Conservation (phyloP, 2,888 invertebrate genomes). For the Drosophila lacicola region DNA sequence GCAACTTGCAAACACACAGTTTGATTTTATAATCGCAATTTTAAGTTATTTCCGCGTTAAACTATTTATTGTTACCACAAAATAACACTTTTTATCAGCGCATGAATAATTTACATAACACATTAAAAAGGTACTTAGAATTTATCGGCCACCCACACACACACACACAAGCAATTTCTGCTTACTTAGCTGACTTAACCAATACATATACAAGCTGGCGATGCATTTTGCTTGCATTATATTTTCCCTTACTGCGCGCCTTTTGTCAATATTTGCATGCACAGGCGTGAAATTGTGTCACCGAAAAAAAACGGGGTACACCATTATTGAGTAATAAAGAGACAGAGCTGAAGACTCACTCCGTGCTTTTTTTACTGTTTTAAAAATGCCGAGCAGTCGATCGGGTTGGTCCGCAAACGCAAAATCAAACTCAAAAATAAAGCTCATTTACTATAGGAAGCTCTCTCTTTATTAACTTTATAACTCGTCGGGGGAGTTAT, state of each 20-base stretch:
- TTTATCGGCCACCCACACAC: conserved; percentile 8
- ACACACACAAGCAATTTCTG: conserved; percentile 6
- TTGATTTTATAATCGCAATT: conserved; percentile 10
- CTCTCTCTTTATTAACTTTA: not conserved
- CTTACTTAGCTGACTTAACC: conserved; percentile 8
- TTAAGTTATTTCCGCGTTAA: not conserved
- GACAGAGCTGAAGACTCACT: too few relatives aligned
- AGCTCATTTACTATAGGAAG: too few relatives aligned
- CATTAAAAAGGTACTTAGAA: not conserved
- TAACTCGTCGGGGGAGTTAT: conserved; percentile 17
- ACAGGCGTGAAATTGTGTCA: conserved; percentile 55
- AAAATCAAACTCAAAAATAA: too few relatives aligned
- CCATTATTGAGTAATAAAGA: too few relatives aligned
- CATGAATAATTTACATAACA: conserved; percentile 1
- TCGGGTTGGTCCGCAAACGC: too few relatives aligned
- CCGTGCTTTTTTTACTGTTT: too few relatives aligned
- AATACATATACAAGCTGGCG: conserved; percentile 16
- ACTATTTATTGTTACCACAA: not conserved
- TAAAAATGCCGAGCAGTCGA: too few relatives aligned
- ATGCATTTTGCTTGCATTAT: conserved; percentile 10
- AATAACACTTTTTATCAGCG: not conserved
- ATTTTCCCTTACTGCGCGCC: conserved; percentile 24
- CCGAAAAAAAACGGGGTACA: conserved; percentile 8
- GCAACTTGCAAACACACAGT: not conserved
- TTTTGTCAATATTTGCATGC: conserved; percentile 25